phyloP scores from a whole-genome alignment of 2,888 invertebrate genomes.

The Nomada goodeniana region DNA sequence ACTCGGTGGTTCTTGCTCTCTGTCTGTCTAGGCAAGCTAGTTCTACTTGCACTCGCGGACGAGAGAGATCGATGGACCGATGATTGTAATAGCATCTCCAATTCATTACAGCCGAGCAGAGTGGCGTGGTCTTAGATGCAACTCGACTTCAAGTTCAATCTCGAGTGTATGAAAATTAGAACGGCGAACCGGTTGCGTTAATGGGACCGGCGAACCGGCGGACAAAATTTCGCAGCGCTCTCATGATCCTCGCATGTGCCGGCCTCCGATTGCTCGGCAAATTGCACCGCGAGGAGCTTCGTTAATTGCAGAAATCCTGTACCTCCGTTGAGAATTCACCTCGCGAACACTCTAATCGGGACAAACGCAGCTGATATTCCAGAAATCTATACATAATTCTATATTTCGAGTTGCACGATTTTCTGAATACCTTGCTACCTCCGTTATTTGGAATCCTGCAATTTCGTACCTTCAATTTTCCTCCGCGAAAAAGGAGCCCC shows the following conservation, averaged over 20 bases:
- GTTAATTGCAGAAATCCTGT: neutral
- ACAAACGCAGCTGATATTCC: no score
- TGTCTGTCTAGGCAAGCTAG: neutral
- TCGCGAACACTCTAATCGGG: neutral
- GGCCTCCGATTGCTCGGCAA: neutral
- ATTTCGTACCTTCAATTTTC: neutral
- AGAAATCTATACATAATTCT: no score
- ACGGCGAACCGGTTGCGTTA: slow-evolving; percentile 60
- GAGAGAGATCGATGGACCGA: slow-evolving; percentile 60
- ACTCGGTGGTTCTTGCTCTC: slow-evolving; percentile 14
- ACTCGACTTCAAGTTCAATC: slow-evolving; percentile 59
- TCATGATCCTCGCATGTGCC: slow-evolving; percentile 1
- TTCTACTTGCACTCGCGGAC: slow-evolving; percentile 37
- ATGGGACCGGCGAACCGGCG: slow-evolving; percentile 54
- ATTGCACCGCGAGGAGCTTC: neutral
- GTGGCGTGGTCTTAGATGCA: slow-evolving; percentile 55
- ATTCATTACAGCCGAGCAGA: slow-evolving; percentile 63
- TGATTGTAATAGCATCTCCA: slow-evolving; percentile 65
- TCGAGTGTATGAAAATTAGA: slow-evolving; percentile 63
- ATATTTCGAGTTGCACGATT: no score
- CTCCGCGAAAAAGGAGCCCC: neutral
- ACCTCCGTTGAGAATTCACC: neutral
- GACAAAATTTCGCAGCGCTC: slow-evolving; percentile 35
- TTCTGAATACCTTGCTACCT: neutral
- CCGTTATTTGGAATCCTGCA: neutral